phyloP scores from a whole-genome alignment of 2,888 invertebrate species.

The Drosophila sordidula region DNA sequence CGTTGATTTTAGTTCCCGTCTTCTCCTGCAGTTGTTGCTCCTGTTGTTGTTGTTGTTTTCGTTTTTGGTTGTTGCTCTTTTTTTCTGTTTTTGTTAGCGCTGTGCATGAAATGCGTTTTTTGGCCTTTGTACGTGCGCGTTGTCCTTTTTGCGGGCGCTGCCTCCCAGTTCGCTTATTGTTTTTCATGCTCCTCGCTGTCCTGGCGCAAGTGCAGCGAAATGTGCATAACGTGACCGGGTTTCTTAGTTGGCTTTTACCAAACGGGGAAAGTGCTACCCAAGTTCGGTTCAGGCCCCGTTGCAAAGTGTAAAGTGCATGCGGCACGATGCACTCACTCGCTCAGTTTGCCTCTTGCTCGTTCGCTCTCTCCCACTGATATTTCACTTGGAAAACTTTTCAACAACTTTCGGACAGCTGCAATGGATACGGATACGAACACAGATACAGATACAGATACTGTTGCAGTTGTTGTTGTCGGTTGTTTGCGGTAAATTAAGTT shows the following conservation, averaged over 20 bases:
- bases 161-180: slow-evolving; percentile 64
- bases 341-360: neutral
- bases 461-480: slow-evolving; percentile 22
- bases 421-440: slow-evolving; percentile 57
- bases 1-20: slow-evolving; percentile 57
- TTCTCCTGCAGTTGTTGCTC: slow-evolving; percentile 13
- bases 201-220: slow-evolving; percentile 72
- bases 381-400: slow-evolving; percentile 75
- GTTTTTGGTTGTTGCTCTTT: neutral
- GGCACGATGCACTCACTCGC: slow-evolving; percentile 15
- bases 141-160: slow-evolving; percentile 48
- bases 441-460: slow-evolving; percentile 37
- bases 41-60: slow-evolving; percentile 12
- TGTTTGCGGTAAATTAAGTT: slow-evolving; percentile 76
- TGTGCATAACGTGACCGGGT: slow-evolving; percentile 81
- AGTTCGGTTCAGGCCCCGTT: slow-evolving; percentile 26
- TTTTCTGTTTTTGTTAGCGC: slow-evolving; percentile 22
- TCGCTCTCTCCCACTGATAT: slow-evolving; percentile 52
- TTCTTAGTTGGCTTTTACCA: slow-evolving; percentile 75
- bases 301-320: slow-evolving; percentile 50
- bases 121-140: slow-evolving; percentile 76
- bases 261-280: slow-evolving; percentile 59
- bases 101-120: slow-evolving; percentile 76
- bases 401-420: slow-evolving; percentile 76
- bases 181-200: slow-evolving; percentile 48